Percentiles rank a stretch among this genome's conserved stretches.
These are phyloP conservation scores for Heteronetta atricapilla DNA, from an alignment of 2,113 vertebrate genomes.

Conservation along the genomic window DNA sequence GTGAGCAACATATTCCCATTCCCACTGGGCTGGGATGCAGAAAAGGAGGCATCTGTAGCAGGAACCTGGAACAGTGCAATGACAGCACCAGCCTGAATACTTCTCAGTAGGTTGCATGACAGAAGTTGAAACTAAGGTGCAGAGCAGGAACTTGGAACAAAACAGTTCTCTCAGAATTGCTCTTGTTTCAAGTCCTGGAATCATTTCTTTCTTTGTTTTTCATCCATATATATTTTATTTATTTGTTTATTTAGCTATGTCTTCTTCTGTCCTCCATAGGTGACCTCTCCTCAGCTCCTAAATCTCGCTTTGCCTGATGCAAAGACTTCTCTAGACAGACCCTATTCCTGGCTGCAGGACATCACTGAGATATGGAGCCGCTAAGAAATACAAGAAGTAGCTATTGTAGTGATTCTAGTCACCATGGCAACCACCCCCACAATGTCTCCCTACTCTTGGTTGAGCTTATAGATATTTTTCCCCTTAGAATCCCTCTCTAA, in stretches of 20 bases:
- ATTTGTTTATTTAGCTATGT: not conserved
- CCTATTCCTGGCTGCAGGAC: not conserved
- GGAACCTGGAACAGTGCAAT: not conserved
- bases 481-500: not conserved
- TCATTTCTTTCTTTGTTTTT: not conserved
- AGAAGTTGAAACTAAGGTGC: not conserved
- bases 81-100: not conserved
- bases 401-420: not conserved
- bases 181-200: not conserved
- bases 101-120: not conserved
- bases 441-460: not conserved
- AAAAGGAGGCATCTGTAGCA: not conserved
- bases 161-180: not conserved
- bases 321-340: not conserved
- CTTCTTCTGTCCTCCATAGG: not conserved
- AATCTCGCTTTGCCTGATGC: not conserved
- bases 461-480: not conserved
- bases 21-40: not conserved
- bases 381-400: not conserved
- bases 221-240: not conserved
- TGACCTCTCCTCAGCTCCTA: not conserved
- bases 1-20: not conserved
- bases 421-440: not conserved
- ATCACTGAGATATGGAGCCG: not conserved
- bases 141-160: not conserved